These are phyloP conservation scores for Heliothis subflexa DNA, from an alignment of 1,140 invertebrate genomes.

Conservation along the genomic window DNA sequence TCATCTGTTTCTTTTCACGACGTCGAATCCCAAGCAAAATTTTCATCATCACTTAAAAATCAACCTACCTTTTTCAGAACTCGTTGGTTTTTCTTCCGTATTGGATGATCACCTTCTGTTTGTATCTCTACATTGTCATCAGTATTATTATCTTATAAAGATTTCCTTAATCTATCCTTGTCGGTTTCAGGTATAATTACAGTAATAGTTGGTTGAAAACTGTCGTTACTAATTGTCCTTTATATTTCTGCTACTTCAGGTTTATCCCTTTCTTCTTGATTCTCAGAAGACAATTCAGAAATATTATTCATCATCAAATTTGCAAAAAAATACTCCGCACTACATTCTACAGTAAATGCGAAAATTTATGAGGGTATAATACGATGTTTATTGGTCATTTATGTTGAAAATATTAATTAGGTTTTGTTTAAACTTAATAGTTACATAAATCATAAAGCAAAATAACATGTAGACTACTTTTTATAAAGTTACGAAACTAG, in stretches of 20 bases:
- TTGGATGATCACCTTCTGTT: neutral
- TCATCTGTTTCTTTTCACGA: neutral
- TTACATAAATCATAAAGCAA: too few species aligned
- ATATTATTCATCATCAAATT: too few species aligned
- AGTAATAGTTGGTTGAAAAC: conserved; percentile 24
- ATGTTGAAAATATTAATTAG: too few species aligned
- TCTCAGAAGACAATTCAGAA: too few species aligned
- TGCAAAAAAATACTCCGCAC: too few species aligned
- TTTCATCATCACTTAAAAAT: conserved; percentile 38
- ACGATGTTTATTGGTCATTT: too few species aligned
- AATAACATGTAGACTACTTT: too few species aligned
- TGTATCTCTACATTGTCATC: neutral
- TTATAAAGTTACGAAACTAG: too few species aligned
- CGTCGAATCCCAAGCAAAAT: conserved; percentile 26
- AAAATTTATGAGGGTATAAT: too few species aligned
- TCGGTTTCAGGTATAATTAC: conserved; percentile 7
- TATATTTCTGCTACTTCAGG: conserved; percentile 7
- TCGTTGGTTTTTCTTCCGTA: conserved; percentile 19
- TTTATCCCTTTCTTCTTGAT: neutral
- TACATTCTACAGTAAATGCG: too few species aligned
- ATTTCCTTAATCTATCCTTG: conserved; percentile 10
- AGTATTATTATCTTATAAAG: conserved; percentile 13
- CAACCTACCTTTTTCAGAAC: conserved; percentile 18
- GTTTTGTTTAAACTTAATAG: too few species aligned
- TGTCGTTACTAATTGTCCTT: conserved; percentile 12